A percentile compares a stretch with the other conserved stretches of the same genome.
Conservation (phyloP, 2,113 vertebrate species). For the western clawed frog (Xenopus tropicalis) region UCB_Xtro_10.0 CM004446.2:5958501-5959000, state of each 20-base stretch:
- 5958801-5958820: background rate
- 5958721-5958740: slow-evolving; percentile 19
- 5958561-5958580: background rate
- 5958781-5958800: background rate
- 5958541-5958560: too few relatives aligned
- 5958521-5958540: too few relatives aligned
- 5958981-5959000: too few relatives aligned
- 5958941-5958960: too few relatives aligned
- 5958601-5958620: background rate
- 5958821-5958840: background rate
- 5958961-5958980: too few relatives aligned
- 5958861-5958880: background rate
- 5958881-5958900: background rate
- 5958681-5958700: background rate
- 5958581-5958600: background rate
- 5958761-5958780: slow-evolving; percentile 31
- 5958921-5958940: too few relatives aligned
- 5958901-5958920: background rate
- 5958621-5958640: background rate
- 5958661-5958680: slow-evolving; percentile 14
- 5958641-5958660: background rate
- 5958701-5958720: slow-evolving; percentile 15
- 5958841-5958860: background rate
- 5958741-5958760: slow-evolving; percentile 3
- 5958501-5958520: too few relatives aligned